phyloP scores from a whole-genome alignment of 2,888 invertebrate genomes.

The Platycheirus albimanus region DNA sequence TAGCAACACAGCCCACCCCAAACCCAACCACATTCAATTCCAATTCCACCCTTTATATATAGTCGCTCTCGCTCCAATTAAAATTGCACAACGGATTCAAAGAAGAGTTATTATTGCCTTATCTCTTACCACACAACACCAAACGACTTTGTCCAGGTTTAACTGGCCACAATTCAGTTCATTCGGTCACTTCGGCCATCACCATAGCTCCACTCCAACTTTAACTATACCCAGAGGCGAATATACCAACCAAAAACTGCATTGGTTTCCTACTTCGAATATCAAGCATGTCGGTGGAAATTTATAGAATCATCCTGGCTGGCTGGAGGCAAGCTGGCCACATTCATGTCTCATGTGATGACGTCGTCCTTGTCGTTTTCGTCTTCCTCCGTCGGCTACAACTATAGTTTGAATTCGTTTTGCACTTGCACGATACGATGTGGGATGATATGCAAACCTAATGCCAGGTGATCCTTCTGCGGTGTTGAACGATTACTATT shows the following conservation, averaged over 20 bases:
- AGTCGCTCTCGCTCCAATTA: constrained; percentile 48
- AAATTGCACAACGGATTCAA: constrained; percentile 12
- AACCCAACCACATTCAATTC: too few species aligned
- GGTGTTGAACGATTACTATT: constrained; percentile 51
- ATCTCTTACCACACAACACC: constrained; percentile 25
- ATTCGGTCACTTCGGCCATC: constrained; percentile 6
- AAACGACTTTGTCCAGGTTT: constrained; percentile 25
- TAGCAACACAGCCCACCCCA: constrained; percentile 1
- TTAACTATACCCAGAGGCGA: constrained; percentile 21
- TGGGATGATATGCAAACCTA: constrained; percentile 50
- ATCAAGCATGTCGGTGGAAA: constrained; percentile 11
- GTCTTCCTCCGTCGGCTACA: neutral
- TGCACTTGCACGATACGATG: constrained; percentile 9
- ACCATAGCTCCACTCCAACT: neutral
- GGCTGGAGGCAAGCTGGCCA: neutral
- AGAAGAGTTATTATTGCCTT: constrained; percentile 29
- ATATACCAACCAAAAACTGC: too few species aligned
- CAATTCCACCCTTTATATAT: too few species aligned
- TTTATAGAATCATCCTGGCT: constrained; percentile 42
- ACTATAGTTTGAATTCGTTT: constrained; percentile 26
- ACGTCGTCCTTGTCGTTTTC: too few species aligned
- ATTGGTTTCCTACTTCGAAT: constrained; percentile 17
- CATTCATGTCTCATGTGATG: neutral
- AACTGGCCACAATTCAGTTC: constrained; percentile 54
- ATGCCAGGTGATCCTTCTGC: constrained; percentile 53